phyloP scores from a whole-genome alignment of 2,888 invertebrate genomes.

The Sthenelais limicola region DNA sequence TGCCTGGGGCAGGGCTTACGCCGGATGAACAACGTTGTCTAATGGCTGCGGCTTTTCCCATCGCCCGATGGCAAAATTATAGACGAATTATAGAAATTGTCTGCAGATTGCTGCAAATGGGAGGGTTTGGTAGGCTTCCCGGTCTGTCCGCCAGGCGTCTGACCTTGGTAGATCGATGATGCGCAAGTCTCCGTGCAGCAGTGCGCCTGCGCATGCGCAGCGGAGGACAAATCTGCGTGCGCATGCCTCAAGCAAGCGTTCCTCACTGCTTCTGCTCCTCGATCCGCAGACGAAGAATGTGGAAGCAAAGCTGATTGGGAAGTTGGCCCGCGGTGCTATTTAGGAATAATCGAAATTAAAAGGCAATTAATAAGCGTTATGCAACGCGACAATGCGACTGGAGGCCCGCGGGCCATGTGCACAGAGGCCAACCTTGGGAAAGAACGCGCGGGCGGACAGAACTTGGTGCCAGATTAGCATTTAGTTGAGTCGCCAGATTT shows the following conservation, averaged over 20 bases:
- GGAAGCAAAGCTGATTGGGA: constrained; percentile 34
- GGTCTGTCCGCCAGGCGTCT: constrained; percentile 31
- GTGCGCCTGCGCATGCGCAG: constrained; percentile 11
- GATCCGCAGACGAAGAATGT: too few species aligned
- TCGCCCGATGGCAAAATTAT: constrained; percentile 21
- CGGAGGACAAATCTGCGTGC: too few species aligned
- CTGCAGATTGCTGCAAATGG: constrained; percentile 36
- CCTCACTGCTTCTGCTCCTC: too few species aligned
- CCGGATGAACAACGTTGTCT: constrained; percentile 31
- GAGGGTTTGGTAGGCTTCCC: constrained; percentile 11
- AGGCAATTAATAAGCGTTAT: constrained; percentile 41
- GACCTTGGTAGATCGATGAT: too few species aligned
- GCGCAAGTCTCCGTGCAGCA: constrained; percentile 15
- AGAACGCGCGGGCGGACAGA: too few species aligned
- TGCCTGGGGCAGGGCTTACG: constrained; percentile 17
- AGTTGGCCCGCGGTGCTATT: constrained; percentile 19
- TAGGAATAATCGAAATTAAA: constrained; percentile 40
- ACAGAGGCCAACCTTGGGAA: not conserved
- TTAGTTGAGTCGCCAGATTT: too few species aligned
- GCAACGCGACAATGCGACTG: constrained; percentile 26
- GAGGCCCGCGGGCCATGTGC: not conserved
- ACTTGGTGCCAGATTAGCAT: too few species aligned
- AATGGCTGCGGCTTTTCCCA: constrained; percentile 20
- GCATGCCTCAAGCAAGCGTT: too few species aligned
- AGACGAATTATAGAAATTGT: constrained; percentile 39